A percentile compares a stretch with the other conserved stretches of the same genome.
Evolutionary conservation across 1,140 invertebrate genomes (phyloP).

Genomic region (Drosophila erecta): DNA sequence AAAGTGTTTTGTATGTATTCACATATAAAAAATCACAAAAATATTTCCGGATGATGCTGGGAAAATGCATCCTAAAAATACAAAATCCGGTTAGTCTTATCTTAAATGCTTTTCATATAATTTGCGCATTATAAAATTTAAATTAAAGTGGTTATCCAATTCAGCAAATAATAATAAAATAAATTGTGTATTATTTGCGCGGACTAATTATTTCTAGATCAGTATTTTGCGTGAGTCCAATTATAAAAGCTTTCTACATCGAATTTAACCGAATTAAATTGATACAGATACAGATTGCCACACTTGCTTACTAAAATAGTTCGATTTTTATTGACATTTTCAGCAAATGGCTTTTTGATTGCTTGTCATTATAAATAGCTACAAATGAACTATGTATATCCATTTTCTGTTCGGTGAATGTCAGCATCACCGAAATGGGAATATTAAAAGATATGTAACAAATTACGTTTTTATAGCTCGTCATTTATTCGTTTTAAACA

Average conservation of each 20-base stretch:
- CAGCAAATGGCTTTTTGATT: constrained; percentile 39
- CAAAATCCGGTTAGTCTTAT: background rate
- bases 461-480: background rate
- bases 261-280: constrained; percentile 35
- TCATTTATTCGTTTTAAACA: background rate
- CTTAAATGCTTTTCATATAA: background rate
- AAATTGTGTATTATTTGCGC: background rate
- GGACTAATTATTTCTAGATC: constrained; percentile 20
- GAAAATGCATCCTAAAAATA: background rate
- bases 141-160: background rate
- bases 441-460: background rate
- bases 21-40: background rate
- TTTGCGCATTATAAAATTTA: background rate
- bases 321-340: constrained; percentile 35
- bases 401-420: constrained; percentile 14
- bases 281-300: constrained; percentile 21
- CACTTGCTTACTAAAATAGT: constrained; percentile 1
- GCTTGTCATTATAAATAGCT: constrained; percentile 23
- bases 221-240: background rate
- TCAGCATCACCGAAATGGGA: background rate
- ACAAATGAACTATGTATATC: constrained; percentile 9
- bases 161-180: background rate
- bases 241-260: background rate
- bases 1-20: background rate
- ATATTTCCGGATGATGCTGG: background rate